Conservation (phyloP, 2,113 vertebrate species). For the Aegithalos caudatus region DNA sequence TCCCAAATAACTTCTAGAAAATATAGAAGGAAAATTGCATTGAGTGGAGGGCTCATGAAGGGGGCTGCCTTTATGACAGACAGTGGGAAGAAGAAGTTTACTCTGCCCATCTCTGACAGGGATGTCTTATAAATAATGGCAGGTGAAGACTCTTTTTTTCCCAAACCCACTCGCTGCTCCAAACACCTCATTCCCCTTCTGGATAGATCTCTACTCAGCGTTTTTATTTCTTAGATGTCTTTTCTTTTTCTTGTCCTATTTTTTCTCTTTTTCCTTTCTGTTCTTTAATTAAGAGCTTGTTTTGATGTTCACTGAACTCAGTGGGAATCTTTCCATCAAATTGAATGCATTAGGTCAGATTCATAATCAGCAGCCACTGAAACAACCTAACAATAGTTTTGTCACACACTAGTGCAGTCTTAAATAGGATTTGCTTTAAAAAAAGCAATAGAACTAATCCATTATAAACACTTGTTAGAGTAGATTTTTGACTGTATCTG, state of each 20-base stretch:
- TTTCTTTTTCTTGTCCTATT: not conserved
- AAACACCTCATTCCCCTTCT: not conserved
- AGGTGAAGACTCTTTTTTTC: not conserved
- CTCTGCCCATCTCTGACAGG: not conserved
- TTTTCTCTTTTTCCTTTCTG: not conserved
- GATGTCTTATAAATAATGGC: not conserved
- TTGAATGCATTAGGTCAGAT: slow-evolving; percentile 35
- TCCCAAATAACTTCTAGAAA: not conserved
- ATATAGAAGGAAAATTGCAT: not conserved
- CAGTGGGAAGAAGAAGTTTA: not conserved
- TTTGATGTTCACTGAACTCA: slow-evolving; percentile 41
- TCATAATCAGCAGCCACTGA: slow-evolving; percentile 10
- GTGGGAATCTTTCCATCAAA: slow-evolving; percentile 37
- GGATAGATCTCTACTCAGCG: not conserved
- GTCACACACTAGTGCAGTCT: not conserved
- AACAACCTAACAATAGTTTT: slow-evolving; percentile 34
- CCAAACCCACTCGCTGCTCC: not conserved
- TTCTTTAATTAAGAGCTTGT: slow-evolving; percentile 30
- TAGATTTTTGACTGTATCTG: slow-evolving; percentile 2
- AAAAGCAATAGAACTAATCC: slow-evolving; percentile 48
- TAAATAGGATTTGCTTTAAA: slow-evolving; percentile 45
- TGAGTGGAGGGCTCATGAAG: not conserved
- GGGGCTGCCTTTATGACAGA: not conserved
- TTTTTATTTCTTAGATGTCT: not conserved
- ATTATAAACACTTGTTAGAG: slow-evolving; percentile 36